These are phyloP conservation scores for Parotia lawesii DNA, from an alignment of 2,113 vertebrate genomes.

Conservation along the genomic window DNA sequence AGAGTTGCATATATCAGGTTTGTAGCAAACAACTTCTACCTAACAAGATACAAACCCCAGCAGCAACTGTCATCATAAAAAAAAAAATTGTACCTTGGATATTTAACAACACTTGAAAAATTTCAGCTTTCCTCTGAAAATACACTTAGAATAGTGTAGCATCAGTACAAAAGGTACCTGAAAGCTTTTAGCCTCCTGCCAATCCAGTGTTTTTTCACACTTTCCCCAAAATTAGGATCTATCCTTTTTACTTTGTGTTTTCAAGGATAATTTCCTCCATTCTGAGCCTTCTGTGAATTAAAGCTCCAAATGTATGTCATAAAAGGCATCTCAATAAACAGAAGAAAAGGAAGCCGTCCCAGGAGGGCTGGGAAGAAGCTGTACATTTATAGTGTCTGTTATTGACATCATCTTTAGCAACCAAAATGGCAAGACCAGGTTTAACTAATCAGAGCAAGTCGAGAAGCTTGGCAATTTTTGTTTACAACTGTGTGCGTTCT, in stretches of 20 bases:
- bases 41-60: background rate
- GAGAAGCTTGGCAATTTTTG: background rate
- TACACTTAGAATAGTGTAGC: background rate
- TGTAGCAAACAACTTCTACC: background rate
- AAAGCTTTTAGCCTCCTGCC: background rate
- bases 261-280: background rate
- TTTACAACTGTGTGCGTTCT: background rate
- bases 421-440: background rate
- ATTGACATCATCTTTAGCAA: background rate
- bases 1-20: background rate
- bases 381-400: background rate
- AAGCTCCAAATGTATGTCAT: background rate
- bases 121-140: background rate
- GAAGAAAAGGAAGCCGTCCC: background rate
- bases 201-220: background rate
- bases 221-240: background rate
- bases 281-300: background rate
- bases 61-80: background rate
- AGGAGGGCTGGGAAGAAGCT: background rate
- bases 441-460: background rate
- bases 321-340: background rate
- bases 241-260: background rate
- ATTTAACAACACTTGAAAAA: background rate
- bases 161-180: background rate
- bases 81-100: background rate